Base-by-base conservation (phyloP, 1,140 invertebrate genomes). In the Lethocerus indicus region DNA sequence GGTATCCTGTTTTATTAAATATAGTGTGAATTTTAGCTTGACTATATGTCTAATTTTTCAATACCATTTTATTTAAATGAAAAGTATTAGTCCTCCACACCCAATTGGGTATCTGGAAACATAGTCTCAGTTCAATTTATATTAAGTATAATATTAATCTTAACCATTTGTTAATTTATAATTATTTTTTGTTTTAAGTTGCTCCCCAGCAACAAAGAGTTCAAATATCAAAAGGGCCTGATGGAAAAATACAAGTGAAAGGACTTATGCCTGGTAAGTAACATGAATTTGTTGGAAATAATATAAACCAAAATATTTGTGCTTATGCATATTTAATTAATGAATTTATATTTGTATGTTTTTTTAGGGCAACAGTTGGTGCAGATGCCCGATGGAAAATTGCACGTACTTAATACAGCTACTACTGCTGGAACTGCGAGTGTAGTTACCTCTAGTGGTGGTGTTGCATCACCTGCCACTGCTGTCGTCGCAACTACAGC, bases 301-400 rank as follows among this genome's bases (percentile, higher is more conserved):
- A 49, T 13, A 21, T 14, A 39, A 16, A 39, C 23, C 47, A 18
- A 27, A 49, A 37, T 2, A 49, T 35, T 43, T 36, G n/a, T 49
- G 16, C 13, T 29, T 26, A 21, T 52, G 20, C 40, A 23, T 40
- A 29, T 25, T 42, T 41, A 14, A 3, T 32, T 26, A 37, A 36
- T 43, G 26, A 35, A 27, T 46, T 27, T 45, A 27, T 37, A 18
- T 42, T 29, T 35, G 23, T n/a, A n/a, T n/a, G n/a, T n/a, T n/a
- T n/a, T 47, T 58, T 51, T 64, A 73, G 61, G 90, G n/a, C 92
- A 97, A 60, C 88, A 94, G 58, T 67, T 94, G 23, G 79, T 94
- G 21, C 85, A 93, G 62, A 81, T 92, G 72, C 79, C 90, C 0
- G 90, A 95, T 67, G 92, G 92, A 0, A 87, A 91, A 64, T 66